Conservation (phyloP, 2,888 invertebrate species). For the Diarsia mendica region DNA sequence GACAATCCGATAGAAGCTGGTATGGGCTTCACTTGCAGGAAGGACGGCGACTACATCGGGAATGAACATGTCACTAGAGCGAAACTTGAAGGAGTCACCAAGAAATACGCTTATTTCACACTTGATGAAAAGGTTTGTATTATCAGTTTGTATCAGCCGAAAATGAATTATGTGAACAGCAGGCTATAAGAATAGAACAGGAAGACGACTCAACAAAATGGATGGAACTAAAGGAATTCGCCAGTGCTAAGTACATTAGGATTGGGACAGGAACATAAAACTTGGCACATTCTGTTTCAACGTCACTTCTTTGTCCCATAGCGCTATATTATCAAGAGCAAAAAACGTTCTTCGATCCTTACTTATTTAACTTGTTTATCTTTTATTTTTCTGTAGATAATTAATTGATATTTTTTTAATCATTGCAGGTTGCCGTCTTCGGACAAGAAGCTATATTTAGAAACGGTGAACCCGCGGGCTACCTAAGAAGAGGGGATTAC, state of each 20-base stretch:
- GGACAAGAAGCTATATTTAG: constrained; percentile 96
- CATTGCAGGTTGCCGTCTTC: constrained; percentile 92
- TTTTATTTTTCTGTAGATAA: neutral
- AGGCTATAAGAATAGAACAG: too few species aligned
- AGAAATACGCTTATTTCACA: constrained; percentile 94
- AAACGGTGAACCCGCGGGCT: constrained; percentile 94
- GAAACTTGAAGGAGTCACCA: constrained; percentile 92
- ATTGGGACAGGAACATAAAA: too few species aligned
- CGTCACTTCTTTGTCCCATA: neutral
- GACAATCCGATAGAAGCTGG: constrained; percentile 97
- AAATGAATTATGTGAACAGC: too few species aligned
- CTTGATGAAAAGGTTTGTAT: constrained; percentile 90
- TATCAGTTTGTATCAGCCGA: too few species aligned
- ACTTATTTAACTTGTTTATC: neutral
- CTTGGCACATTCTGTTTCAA: neutral
- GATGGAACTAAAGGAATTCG: neutral
- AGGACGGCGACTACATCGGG: constrained; percentile 94
- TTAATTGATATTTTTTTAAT: neutral
- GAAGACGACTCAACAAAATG: neutral
- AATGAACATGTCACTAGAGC: constrained; percentile 92
- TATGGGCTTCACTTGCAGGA: constrained; percentile 94
- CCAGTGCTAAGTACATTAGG: too few species aligned
- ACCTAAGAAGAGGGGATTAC: constrained; percentile 95
- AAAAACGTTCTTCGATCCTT: neutral
- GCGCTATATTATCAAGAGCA: neutral